Base-by-base conservation (phyloP, 2,888 invertebrate species). In the Pemphredon lugubris region DNA sequence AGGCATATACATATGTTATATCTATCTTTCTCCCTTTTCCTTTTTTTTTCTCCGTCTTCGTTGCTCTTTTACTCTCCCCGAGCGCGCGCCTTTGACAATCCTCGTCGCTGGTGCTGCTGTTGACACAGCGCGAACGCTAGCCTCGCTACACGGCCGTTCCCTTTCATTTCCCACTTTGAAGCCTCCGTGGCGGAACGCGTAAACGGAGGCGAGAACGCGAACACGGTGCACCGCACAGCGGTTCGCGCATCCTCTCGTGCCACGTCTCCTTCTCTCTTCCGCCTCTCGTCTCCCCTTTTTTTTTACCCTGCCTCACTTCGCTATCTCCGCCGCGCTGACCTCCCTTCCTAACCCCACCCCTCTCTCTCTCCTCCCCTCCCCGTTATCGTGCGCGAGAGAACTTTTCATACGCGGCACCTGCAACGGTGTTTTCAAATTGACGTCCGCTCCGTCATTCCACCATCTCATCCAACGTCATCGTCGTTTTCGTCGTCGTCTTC, bases 231-330 rank as follows among this genome's bases (percentile, higher is more conserved):
- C 66, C 72, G 74, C 76, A 74, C 66, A 65, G 60, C 75, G 58
- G 55, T 64, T 69, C 77, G 82, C 82, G 75, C 82, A 82, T 82
- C 79, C 79, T 82, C 73, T 67, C 64, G 73, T 82, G 81, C 81
- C 81, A 81, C 81, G 81, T 81, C 79, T 81, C 73, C 79, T 75
- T 70, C 67, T 63, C 71, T 68, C 67, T 79, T 70, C 53, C 47
- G 5, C 18, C 37, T 44, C 21, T 20, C 50, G 2, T 18, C 16
- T 5, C 47, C 21, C 26, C 45, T 47, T 47, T 32, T 23, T 58
- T n/a, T n/a, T n/a, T n/a, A n/a, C n/a, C n/a, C 48, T 58, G 26
- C 39, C 30, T 59, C 58, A 48, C 54, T 59, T 53, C 57, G 18
- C 37, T 73, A 61, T 50, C 39, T 55, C 40, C 57, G n/a, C 51